phyloP scores from a whole-genome alignment of 2,888 invertebrate genomes.

The Ptilodon capucinus region DNA sequence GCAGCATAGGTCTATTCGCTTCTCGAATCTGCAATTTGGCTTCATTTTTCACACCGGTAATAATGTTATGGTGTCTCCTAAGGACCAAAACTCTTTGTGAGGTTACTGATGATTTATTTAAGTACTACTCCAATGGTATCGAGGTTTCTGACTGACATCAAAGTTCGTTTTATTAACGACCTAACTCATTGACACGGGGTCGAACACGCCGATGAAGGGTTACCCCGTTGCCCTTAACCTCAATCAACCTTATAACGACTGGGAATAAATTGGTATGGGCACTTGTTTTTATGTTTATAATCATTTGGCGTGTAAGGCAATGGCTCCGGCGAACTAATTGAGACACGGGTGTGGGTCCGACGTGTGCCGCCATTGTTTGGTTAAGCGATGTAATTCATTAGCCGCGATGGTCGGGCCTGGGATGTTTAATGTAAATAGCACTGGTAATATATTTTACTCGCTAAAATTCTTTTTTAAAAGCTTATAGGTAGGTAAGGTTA shows the following conservation, averaged over 20 bases:
- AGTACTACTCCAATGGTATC: background rate
- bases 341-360: background rate
- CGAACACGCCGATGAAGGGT: conserved; percentile 29
- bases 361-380: background rate
- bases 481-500: too few relatives aligned
- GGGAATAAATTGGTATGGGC: conserved; percentile 39
- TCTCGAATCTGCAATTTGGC: background rate
- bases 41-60: background rate
- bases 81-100: too few relatives aligned
- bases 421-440: background rate
- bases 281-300: conserved; percentile 44
- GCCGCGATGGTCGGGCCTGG: background rate
- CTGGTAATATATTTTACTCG: background rate
- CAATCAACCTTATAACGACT: conserved; percentile 28
- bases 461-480: background rate
- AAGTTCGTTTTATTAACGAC: conserved; percentile 38
- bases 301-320: conserved; percentile 34
- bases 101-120: background rate
- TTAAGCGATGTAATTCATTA: background rate
- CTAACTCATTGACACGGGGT: conserved; percentile 35
- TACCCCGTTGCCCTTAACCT: conserved; percentile 31
- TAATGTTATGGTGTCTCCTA: background rate
- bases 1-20: background rate
- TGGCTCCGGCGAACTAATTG: conserved; percentile 11
- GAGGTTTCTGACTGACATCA: conserved; percentile 16